phyloP scores from a whole-genome alignment of 2,113 vertebrate species.

The Oncorhynchus masou region DNA sequence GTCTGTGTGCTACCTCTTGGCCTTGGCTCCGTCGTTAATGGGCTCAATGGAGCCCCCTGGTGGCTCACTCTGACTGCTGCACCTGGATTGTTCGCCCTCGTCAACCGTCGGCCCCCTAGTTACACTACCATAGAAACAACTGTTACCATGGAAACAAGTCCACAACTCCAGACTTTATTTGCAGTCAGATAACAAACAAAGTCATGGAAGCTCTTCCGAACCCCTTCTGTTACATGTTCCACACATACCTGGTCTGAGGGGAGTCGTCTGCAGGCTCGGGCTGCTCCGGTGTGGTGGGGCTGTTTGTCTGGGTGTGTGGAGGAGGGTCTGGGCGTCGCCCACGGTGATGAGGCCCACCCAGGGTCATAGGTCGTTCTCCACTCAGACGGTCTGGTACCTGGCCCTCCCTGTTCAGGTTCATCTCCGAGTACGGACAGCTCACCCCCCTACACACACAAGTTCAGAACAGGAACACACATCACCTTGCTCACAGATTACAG shows the following conservation, averaged over 20 bases:
- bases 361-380: conserved; percentile 72
- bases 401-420: conserved; percentile 83
- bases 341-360: conserved; percentile 62
- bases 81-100: conserved; percentile 68
- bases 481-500: too few relatives aligned
- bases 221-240: background rate
- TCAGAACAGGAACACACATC: background rate
- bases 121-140: conserved; percentile 52
- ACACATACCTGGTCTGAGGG: conserved; percentile 69
- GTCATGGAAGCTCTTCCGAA: background rate
- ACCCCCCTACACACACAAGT: conserved; percentile 70
- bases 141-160: background rate
- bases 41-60: conserved; percentile 62
- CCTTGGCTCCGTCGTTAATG: conserved; percentile 61
- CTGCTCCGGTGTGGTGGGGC: conserved; percentile 42
- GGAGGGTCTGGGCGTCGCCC: conserved; percentile 61
- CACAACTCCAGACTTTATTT: too few relatives aligned
- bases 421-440: conserved; percentile 86
- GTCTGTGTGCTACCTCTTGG: conserved; percentile 60
- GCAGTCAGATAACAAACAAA: background rate
- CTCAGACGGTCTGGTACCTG: conserved; percentile 82
- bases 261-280: conserved; percentile 61
- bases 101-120: conserved; percentile 58
- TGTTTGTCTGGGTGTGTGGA: conserved; percentile 23
- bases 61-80: conserved; percentile 67